Conservation (phyloP, 2,888 invertebrate genomes). For the Synergus japonicus region DNA sequence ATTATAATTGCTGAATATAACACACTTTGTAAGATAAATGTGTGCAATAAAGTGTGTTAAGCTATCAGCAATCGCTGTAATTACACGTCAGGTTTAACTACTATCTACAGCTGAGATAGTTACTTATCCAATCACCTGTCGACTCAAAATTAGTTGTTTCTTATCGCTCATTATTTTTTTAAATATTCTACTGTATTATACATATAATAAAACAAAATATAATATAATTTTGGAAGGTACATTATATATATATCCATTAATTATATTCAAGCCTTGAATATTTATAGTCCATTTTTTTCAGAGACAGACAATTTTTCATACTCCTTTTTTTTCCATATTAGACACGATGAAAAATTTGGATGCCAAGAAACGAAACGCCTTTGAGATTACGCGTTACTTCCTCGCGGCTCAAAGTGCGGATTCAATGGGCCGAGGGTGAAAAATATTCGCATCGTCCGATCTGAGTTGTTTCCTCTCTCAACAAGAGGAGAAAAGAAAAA, state of each 20-base stretch:
- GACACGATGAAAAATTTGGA: not conserved
- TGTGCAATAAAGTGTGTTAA: constrained; percentile 24
- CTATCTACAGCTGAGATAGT: not conserved
- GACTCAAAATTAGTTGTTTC: not conserved
- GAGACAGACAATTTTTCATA: not conserved
- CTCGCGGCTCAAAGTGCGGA: not conserved
- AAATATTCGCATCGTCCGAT: not conserved
- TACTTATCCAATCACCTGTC: not conserved
- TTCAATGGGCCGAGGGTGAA: not conserved
- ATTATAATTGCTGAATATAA: not conserved
- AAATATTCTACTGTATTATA: not conserved
- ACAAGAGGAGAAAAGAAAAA: too few relatives aligned
- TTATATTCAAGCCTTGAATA: not conserved
- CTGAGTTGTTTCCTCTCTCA: too few relatives aligned
- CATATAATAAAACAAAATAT: not conserved
- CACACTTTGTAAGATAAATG: constrained; percentile 23
- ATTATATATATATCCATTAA: too few relatives aligned
- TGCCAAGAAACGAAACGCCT: constrained; percentile 1
- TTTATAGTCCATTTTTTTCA: not conserved
- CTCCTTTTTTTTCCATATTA: not conserved
- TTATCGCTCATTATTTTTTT: not conserved
- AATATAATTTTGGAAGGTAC: not conserved
- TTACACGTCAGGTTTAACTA: constrained; percentile 22
- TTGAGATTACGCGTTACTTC: not conserved
- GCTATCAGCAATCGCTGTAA: constrained; percentile 30